These are phyloP conservation scores for Diadegma fenestrale DNA, from an alignment of 2,888 invertebrate species.

Conservation along the genomic window DNA sequence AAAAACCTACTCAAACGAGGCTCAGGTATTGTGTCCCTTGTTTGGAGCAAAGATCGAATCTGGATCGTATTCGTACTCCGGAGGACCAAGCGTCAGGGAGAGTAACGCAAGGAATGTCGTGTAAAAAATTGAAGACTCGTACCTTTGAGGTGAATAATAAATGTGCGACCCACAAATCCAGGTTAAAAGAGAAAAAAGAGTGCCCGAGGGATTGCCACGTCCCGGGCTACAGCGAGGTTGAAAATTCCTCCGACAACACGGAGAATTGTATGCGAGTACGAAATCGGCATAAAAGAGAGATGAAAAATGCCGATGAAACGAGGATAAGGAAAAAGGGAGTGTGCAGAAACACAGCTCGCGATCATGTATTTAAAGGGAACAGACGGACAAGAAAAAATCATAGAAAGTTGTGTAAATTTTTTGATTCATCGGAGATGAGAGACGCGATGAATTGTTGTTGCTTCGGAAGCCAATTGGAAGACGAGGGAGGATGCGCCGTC, in stretches of 20 bases:
- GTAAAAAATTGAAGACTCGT: conserved; percentile 38
- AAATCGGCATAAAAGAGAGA: conserved; percentile 4
- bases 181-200: conserved; percentile 23
- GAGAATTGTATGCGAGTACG: conserved; percentile 5
- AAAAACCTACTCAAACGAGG: neutral
- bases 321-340: neutral
- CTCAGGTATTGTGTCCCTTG: conserved; percentile 10
- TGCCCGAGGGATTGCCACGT: conserved; percentile 10
- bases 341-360: neutral
- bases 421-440: conserved; percentile 54
- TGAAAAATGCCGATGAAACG: neutral
- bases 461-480: conserved; percentile 45
- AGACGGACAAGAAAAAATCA: conserved; percentile 1
- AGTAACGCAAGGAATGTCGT: neutral
- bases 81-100: neutral
- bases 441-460: conserved; percentile 59
- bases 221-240: conserved; percentile 9
- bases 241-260: conserved; percentile 13
- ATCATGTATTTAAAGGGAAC: conserved; percentile 24
- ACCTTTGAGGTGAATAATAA: conserved; percentile 23
- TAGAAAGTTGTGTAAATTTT: conserved; percentile 62
- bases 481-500: conserved; percentile 41
- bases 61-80: neutral
- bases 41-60: neutral
- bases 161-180: conserved; percentile 25